Evolutionary conservation across 2,797 vertebrate species (phyloP), one percentile per base, ranked within the genome.

Genomic region (Rhinella marina): DNA sequence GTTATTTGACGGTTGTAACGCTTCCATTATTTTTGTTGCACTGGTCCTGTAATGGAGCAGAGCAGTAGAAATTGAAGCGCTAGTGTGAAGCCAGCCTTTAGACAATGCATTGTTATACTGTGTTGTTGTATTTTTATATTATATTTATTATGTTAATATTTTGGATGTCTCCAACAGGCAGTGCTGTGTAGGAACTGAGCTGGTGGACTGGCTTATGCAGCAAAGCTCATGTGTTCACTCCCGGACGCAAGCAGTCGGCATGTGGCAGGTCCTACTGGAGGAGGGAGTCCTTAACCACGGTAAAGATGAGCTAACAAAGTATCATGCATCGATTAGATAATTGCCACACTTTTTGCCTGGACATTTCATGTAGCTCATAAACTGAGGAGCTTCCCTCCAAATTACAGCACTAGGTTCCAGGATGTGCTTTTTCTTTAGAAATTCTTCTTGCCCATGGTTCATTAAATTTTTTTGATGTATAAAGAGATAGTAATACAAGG

Each of bases 211-310:
- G 98, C 97, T 98, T 92, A 96, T 97, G 93, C 98, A 99, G 92
- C 97, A 98, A 93, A 97, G 96, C 90, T 95, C 97, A 1, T 98
- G 96, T 78, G 94, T 98, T 90, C 97, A 98, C 94, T 97, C 97
- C 84, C 96, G 98, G 23, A 91, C 93, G 19, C 98, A 99, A 90
- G 98, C 98, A 50, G 97, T 99, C 82, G 98, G 98, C 91, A 99
- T 99, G 98, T 99, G 98, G 98, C 98, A 99, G 91, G 98, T 97
- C 87, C 93, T 99, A 91, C 93, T 99, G 90, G 98, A 99, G 91
- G 98, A 99, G 75, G 96, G 97, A 1, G 97, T 99, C 88, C 97
- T 99, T 86, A 98, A 98, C 93, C 98, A 99, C 0, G 98, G 98
- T 99, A 95, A 97, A 96, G 89, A 4, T 16, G 3, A 14, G 21